A percentile compares a stretch with the other conserved stretches of the same genome.
Conservation (phyloP, 2,113 vertebrate species). For the Salvelinus fontinalis region DNA sequence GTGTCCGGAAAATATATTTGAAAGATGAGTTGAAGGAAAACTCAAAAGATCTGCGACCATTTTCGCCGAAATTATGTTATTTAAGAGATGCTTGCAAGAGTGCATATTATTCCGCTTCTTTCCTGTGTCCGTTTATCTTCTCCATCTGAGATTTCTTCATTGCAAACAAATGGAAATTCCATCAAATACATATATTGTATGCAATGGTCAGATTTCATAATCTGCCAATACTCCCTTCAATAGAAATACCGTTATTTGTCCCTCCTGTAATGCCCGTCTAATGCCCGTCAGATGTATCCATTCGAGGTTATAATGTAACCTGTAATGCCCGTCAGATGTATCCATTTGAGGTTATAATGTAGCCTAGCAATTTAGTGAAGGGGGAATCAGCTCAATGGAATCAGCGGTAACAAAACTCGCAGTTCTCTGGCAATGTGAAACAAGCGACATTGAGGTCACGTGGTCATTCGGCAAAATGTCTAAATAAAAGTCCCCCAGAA, state of each 20-base stretch:
- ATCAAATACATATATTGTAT: not conserved
- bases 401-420: not conserved
- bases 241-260: not conserved
- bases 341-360: not conserved
- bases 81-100: not conserved
- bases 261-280: not conserved
- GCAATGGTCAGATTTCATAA: not conserved
- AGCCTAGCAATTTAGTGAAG: conserved; percentile 1
- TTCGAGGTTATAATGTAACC: not conserved
- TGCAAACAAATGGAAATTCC: not conserved
- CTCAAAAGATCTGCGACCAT: not conserved
- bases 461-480: too few relatives aligned
- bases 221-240: not conserved
- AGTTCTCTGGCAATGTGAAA: too few relatives aligned
- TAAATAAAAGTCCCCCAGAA: too few relatives aligned
- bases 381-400: not conserved
- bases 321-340: not conserved
- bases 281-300: conserved; percentile 1
- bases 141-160: not conserved
- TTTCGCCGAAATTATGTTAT: not conserved
- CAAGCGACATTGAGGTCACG: too few relatives aligned
- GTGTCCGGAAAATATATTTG: not conserved
- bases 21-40: not conserved
- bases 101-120: conserved; percentile 36
- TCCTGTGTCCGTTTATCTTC: conserved; percentile 17